These are phyloP conservation scores for Acipenser ruthenus DNA, from an alignment of 2,797 vertebrate genomes.

Conservation along the genomic window DNA sequence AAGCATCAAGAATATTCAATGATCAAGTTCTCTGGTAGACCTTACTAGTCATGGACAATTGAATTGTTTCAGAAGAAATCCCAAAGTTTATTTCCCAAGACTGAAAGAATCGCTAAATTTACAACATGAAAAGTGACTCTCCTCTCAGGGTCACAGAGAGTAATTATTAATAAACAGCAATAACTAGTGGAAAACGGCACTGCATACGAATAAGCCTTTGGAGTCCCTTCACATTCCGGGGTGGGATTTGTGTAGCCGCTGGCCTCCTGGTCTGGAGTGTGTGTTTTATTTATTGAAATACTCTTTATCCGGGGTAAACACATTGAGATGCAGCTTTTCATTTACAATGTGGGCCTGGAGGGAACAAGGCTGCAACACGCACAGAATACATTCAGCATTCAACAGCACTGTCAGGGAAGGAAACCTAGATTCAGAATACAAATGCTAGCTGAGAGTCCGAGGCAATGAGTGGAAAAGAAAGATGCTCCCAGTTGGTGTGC, in stretches of 20 bases:
- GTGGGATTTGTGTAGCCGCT: background rate
- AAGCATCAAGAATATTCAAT: no score
- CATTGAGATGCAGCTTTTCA: no score
- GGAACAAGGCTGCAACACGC: no score
- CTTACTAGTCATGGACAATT: no score
- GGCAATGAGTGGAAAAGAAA: no score
- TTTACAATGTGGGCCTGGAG: background rate
- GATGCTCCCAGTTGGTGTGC: no score
- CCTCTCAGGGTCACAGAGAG: conserved; percentile 46
- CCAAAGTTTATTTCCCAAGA: no score
- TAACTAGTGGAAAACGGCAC: conserved; percentile 49
- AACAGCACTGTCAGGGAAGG: background rate
- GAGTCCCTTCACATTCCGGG: background rate
- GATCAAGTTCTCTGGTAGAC: no score
- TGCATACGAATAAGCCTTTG: conserved; percentile 41
- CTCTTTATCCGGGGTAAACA: background rate
- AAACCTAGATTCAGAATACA: no score
- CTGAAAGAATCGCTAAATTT: background rate
- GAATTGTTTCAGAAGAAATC: no score
- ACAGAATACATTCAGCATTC: background rate
- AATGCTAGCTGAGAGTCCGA: no score
- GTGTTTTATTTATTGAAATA: background rate
- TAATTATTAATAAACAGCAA: conserved; percentile 57
- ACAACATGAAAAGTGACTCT: background rate
- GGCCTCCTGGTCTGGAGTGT: background rate